phyloP scores from a whole-genome alignment of 1,140 invertebrate species.

The Zaprionus africanus region DNA sequence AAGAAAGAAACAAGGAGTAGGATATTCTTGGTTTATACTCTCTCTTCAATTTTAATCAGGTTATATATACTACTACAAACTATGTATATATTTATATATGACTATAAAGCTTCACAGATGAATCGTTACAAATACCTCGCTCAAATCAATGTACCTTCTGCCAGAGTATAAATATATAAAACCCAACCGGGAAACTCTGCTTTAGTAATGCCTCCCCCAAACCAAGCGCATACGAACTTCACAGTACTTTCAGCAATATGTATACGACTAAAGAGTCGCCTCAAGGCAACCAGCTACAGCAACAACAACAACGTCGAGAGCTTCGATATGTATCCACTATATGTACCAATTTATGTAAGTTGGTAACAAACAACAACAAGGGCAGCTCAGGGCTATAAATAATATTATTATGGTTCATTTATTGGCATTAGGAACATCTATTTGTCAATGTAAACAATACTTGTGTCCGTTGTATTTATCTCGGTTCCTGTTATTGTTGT shows the following conservation, averaged over 20 bases:
- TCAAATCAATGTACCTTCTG: neutral
- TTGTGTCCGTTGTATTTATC: slow-evolving; percentile 34
- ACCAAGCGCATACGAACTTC: neutral
- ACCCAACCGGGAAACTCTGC: slow-evolving; percentile 4
- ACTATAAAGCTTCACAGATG: too few species aligned
- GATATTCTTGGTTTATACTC: too few species aligned
- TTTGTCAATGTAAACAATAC: slow-evolving; percentile 76
- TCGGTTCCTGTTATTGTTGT: slow-evolving; percentile 12
- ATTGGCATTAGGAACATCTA: slow-evolving; percentile 71
- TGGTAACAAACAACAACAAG: neutral
- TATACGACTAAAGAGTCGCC: slow-evolving; percentile 27
- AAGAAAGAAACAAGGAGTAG: too few species aligned
- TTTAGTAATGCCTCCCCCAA: slow-evolving; percentile 2
- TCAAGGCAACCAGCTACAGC: neutral
- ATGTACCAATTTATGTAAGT: slow-evolving; percentile 26
- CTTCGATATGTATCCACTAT: slow-evolving; percentile 28
- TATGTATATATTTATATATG: too few species aligned
- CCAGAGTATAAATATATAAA: neutral
- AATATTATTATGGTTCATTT: slow-evolving; percentile 76
- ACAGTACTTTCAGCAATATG: slow-evolving; percentile 22
- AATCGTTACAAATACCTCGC: neutral
- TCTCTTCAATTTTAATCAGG: too few species aligned
- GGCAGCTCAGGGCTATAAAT: slow-evolving; percentile 63
- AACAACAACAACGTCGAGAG: neutral
- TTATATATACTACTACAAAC: too few species aligned